Evolutionary conservation across 2,797 vertebrate species (phyloP).

Genomic region (Nyctalus aviator): DNA sequence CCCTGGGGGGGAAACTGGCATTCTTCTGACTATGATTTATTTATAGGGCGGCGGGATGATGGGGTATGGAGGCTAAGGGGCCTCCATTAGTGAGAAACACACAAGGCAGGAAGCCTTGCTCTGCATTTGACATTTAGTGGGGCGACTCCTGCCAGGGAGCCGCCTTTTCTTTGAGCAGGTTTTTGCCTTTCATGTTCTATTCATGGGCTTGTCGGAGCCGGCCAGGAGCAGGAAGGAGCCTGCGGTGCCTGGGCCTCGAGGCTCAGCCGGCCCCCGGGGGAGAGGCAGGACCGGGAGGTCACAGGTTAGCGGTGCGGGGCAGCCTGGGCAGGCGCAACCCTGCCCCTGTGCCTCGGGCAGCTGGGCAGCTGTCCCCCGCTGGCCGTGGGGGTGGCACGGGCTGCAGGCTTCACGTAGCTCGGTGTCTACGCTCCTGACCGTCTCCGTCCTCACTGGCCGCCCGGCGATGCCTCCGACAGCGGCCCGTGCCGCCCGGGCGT

Average conservation of each 20-base stretch:
- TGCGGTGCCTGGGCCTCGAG: neutral
- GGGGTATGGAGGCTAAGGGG: conserved; percentile 78
- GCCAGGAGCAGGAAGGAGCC: conserved; percentile 43
- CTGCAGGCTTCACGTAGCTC: conserved; percentile 39
- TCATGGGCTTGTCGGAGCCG: conserved; percentile 73
- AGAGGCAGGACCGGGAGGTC: neutral
- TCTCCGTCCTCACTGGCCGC: neutral
- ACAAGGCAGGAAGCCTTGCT: conserved; percentile 70
- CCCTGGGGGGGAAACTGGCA: conserved; percentile 64
- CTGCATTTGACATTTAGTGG: conserved; percentile 80
- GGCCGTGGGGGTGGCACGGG: neutral
- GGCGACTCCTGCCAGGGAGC: conserved; percentile 62
- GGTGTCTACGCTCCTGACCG: conserved; percentile 64
- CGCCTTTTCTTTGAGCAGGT: conserved; percentile 73
- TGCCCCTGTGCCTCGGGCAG: conserved; percentile 8
- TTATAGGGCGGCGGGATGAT: conserved; percentile 78
- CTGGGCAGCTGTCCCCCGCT: neutral
- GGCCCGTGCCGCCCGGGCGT: neutral
- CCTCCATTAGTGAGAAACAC: conserved; percentile 62
- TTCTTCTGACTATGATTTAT: conserved; percentile 80
- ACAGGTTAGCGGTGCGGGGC: neutral
- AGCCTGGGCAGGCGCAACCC: neutral
- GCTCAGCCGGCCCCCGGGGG: neutral
- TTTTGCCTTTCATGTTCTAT: conserved; percentile 73
- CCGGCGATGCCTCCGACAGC: neutral